Evolutionary conservation across 2,113 vertebrate species (phyloP).

Genomic region (Heliornis fulica): DNA sequence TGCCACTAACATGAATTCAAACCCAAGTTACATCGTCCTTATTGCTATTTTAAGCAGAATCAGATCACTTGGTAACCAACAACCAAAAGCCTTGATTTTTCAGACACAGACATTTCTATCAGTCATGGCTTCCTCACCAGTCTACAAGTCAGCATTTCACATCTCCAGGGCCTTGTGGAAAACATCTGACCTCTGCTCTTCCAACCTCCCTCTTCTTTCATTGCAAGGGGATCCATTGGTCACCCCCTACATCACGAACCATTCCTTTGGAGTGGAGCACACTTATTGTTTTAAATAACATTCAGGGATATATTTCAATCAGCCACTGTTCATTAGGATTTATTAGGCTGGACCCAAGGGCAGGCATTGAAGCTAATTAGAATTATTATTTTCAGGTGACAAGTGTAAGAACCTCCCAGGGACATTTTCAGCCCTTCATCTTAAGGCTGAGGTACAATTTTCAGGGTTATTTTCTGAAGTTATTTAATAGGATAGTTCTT

Average conservation of each 20-base stretch:
- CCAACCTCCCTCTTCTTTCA: not conserved
- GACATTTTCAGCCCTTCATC: not conserved
- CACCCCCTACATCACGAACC: not conserved
- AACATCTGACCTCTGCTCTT: not conserved
- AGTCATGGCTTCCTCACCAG: not conserved
- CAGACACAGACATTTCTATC: not conserved
- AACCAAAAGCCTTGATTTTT: not conserved
- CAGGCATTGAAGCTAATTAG: not conserved
- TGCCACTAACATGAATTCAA: not conserved
- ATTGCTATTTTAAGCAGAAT: not conserved
- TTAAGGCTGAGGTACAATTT: not conserved
- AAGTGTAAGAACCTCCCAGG: not conserved
- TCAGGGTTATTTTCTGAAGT: not conserved
- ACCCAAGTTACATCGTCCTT: not conserved
- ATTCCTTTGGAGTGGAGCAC: not conserved
- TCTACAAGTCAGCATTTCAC: not conserved
- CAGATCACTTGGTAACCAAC: not conserved
- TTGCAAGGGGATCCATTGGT: not conserved
- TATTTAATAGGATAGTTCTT: not conserved
- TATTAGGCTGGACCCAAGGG: not conserved
- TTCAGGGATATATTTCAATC: not conserved
- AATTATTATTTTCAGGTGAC: not conserved
- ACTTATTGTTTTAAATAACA: not conserved
- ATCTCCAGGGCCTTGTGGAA: not conserved
- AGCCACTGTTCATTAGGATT: not conserved